Conservation (phyloP, 2,113 vertebrate genomes). For the Acrocephalus kingi region DNA sequence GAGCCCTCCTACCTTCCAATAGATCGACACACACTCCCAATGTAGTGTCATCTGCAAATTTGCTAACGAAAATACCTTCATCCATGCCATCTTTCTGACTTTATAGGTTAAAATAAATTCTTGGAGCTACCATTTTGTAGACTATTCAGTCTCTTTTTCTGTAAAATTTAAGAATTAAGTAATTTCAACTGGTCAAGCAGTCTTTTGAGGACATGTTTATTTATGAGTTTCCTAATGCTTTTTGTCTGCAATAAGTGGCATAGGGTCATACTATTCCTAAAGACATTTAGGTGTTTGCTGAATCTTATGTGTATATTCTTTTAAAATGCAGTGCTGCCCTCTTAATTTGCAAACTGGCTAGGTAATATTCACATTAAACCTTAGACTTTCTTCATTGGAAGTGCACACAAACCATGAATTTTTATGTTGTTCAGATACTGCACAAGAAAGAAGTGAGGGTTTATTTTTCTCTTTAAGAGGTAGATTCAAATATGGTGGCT, state of each 20-base stretch:
- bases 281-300: fast-evolving
- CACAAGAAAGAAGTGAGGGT: background rate
- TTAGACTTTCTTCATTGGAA: background rate
- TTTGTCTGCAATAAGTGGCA: background rate
- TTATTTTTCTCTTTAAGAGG: background rate
- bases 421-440: background rate
- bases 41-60: no score
- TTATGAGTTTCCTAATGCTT: background rate
- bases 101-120: background rate
- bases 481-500: background rate
- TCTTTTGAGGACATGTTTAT: background rate
- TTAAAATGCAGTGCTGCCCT: background rate
- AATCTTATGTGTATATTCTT: background rate
- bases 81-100: background rate
- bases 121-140: background rate
- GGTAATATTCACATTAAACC: background rate
- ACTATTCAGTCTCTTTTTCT: background rate
- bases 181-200: background rate
- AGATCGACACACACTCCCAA: fast-evolving
- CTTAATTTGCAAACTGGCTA: background rate
- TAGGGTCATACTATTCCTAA: background rate
- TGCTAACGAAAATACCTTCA: background rate
- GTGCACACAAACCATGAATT: background rate
- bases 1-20: background rate
- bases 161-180: background rate